These are phyloP conservation scores for Prionailurus viverrinus DNA, from an alignment of 2,113 vertebrate genomes.

Conservation along the genomic window DNA sequence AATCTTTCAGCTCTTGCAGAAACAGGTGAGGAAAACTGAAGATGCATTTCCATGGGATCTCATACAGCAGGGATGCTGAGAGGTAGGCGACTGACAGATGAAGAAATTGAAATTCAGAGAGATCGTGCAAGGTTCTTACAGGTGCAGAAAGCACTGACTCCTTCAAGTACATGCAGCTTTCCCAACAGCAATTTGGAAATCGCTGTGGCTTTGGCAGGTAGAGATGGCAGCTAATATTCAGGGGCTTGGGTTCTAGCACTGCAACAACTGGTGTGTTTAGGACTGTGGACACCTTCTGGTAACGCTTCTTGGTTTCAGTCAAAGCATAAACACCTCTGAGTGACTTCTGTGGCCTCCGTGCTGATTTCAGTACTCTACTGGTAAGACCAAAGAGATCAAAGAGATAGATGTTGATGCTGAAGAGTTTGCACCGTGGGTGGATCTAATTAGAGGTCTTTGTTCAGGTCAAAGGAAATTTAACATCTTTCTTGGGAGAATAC, in stretches of 20 bases:
- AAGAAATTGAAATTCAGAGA: neutral
- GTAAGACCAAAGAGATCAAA: neutral
- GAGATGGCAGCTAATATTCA: neutral
- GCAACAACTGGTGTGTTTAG: neutral
- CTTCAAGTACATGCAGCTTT: neutral
- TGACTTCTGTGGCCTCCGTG: neutral
- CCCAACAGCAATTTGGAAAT: neutral
- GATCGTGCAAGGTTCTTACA: neutral
- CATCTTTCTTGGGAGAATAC: conserved; percentile 7
- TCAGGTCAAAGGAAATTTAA: conserved; percentile 13
- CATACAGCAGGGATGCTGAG: neutral
- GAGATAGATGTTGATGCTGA: neutral
- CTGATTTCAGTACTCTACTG: neutral
- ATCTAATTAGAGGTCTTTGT: neutral
- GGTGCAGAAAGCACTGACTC: neutral
- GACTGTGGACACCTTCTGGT: neutral
- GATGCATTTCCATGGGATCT: neutral
- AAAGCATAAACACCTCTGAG: neutral
- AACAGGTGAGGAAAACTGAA: neutral
- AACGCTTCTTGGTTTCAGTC: neutral
- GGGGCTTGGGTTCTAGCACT: neutral
- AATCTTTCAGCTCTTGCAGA: neutral
- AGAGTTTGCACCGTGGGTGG: neutral
- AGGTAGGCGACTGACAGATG: neutral
- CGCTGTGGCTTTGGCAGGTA: neutral